Conservation (phyloP, 2,888 invertebrate genomes). For the Pseudococcus viburni region DNA sequence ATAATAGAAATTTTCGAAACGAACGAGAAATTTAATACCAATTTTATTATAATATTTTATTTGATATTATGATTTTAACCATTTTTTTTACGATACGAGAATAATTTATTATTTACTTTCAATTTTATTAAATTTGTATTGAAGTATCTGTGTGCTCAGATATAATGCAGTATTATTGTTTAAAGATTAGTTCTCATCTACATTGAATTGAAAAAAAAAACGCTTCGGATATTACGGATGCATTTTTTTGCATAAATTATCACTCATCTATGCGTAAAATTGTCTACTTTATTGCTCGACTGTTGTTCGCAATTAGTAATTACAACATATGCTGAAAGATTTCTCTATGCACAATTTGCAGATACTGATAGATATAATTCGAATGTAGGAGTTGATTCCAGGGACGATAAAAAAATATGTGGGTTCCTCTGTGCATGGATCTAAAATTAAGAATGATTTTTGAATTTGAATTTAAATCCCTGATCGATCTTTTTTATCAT, state of each 20-base stretch:
- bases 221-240: not conserved
- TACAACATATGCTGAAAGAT: not conserved
- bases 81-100: not conserved
- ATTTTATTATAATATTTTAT: not conserved
- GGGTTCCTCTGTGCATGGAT: too few species aligned
- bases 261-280: not conserved
- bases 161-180: not conserved
- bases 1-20: not conserved
- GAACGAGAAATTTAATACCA: not conserved
- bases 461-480: too few species aligned
- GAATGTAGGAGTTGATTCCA: not conserved
- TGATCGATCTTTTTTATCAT: too few species aligned
- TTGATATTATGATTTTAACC: not conserved
- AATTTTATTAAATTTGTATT: not conserved
- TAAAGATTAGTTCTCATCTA: not conserved
- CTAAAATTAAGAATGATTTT: too few species aligned
- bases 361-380: not conserved
- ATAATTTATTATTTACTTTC: not conserved
- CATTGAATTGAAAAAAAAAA: not conserved
- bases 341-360: not conserved
- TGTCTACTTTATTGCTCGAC: not conserved
- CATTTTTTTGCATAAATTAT: constrained; percentile 37
- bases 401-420: not conserved
- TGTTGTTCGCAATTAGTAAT: constrained; percentile 23
- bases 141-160: not conserved